Conservation (phyloP, 2,113 vertebrate species). For the Corvus hawaiiensis region DNA sequence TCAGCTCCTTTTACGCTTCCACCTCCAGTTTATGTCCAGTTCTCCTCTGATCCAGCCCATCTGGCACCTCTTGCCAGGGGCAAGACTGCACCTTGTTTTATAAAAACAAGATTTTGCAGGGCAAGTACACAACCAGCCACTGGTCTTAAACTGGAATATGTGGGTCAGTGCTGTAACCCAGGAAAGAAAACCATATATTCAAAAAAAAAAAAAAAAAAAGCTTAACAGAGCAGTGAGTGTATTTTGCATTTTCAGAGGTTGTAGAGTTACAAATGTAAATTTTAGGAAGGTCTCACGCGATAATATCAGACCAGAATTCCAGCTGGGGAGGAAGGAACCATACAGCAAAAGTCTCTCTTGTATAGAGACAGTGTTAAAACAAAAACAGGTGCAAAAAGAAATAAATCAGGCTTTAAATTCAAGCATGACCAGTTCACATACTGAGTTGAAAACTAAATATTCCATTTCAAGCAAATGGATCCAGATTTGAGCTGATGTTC, state of each 20-base stretch:
- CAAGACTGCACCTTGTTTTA: background rate
- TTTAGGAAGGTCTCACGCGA: background rate
- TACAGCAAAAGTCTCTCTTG: background rate
- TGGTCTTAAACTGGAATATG: background rate
- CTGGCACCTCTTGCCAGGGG: background rate
- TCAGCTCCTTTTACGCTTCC: background rate
- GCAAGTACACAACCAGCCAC: background rate
- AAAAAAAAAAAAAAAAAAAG: background rate
- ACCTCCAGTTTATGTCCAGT: background rate
- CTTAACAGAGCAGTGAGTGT: background rate
- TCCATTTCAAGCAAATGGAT: slow-evolving; percentile 10
- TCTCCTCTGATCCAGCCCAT: background rate
- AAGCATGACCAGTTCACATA: slow-evolving; percentile 41
- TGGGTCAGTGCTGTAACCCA: background rate
- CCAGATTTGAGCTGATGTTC: background rate
- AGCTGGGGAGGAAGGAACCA: background rate
- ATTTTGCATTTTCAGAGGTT: background rate
- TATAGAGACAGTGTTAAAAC: background rate
- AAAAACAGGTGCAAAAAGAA: slow-evolving; percentile 54
- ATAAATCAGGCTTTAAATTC: slow-evolving; percentile 30
- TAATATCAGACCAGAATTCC: background rate
- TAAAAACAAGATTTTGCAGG: background rate
- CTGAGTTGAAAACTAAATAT: slow-evolving; percentile 35
- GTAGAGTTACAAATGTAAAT: background rate
- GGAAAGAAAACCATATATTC: background rate